Percentiles rank a stretch among this genome's conserved stretches.
phyloP scores from a whole-genome alignment of 1,140 invertebrate species.

The Dermatophagoides farinae region DNA sequence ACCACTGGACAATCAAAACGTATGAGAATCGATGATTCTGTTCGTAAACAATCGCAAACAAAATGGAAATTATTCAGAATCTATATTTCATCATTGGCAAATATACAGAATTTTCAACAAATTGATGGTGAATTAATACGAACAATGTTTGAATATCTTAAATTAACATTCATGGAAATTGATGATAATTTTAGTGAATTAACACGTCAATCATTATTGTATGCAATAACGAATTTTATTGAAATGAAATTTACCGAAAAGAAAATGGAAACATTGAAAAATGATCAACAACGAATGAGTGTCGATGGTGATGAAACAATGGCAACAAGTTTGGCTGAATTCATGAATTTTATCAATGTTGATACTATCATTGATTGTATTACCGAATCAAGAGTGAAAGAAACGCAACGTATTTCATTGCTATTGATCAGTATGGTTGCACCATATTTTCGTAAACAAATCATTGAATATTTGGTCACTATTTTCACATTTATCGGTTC shows the following conservation, averaged over 20 bases:
- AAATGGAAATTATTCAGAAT: conserved; percentile 53
- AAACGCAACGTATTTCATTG: conserved; percentile 77
- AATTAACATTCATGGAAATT: conserved; percentile 46
- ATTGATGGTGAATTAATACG: conserved; percentile 42
- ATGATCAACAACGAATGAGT: neutral
- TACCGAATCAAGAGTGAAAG: conserved; percentile 27
- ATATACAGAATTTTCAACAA: conserved; percentile 49
- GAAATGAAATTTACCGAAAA: conserved; percentile 30
- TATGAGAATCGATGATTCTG: neutral
- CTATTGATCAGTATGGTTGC: conserved; percentile 54
- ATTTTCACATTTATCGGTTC: conserved; percentile 90
- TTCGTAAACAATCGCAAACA: neutral
- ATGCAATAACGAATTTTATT: conserved; percentile 49
- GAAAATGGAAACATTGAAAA: neutral
- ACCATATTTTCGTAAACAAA: conserved; percentile 36
- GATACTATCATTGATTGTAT: conserved; percentile 68
- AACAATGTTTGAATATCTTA: conserved; percentile 55
- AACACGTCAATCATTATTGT: conserved; percentile 61
- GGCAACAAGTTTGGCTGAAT: conserved; percentile 25
- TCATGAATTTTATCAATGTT: conserved; percentile 37
- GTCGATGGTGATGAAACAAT: neutral
- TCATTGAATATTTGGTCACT: conserved; percentile 73
- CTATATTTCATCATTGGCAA: conserved; percentile 47
- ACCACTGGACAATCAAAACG: neutral
- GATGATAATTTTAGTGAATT: conserved; percentile 67